Evolutionary conservation across 2,888 invertebrate species (phyloP), one percentile per base, ranked within the genome.

Genomic region (Lydus trimaculatus): DNA sequence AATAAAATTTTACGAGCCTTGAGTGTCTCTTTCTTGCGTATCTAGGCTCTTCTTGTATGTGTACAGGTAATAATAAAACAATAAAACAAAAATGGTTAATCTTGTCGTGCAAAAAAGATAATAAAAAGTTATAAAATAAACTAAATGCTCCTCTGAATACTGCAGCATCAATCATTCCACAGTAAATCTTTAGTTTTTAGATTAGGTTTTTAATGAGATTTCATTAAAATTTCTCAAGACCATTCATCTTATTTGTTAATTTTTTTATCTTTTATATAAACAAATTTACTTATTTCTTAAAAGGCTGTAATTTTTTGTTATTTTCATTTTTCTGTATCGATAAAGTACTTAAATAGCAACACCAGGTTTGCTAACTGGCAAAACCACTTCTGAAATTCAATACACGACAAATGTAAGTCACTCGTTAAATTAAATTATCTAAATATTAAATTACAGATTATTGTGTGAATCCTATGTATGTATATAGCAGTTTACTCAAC

Each of bases 1-100:
- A 69, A 79, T 83, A 83, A 83, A 83, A 82, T 82, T 83, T 83
- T 82, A 83, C 79, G 82, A 81, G 70, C 71, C 52, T 23, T 4
- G 20, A 23, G 11, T 48, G 43, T 20, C 52, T 52, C 52, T 52
- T 8, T n/a, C n/a, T n/a, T n/a, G n/a, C n/a, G n/a, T n/a, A n/a
- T 20, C 52, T 52, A 4, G 23, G 20, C 52, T 20, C 25, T 52
- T 52, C 52, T 52, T 15, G 15, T 52, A 52, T 13, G 8, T 48
- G 20, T 20, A 20, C 20, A 20, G 7, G 17, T 52, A 23, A 20
- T 52, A 52, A 52, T 52, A 52, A 52, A 52, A 52, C 52, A 23
- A 11, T 25, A 13, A 48, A 48, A 48, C 23, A 52, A 25, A 23
- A 52, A 4, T 3, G 28, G 28, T 4, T 3, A 28, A 28, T 28